These are phyloP conservation scores for Leptogaster cylindrica DNA, from an alignment of 2,888 invertebrate species.

Conservation along the genomic window DNA sequence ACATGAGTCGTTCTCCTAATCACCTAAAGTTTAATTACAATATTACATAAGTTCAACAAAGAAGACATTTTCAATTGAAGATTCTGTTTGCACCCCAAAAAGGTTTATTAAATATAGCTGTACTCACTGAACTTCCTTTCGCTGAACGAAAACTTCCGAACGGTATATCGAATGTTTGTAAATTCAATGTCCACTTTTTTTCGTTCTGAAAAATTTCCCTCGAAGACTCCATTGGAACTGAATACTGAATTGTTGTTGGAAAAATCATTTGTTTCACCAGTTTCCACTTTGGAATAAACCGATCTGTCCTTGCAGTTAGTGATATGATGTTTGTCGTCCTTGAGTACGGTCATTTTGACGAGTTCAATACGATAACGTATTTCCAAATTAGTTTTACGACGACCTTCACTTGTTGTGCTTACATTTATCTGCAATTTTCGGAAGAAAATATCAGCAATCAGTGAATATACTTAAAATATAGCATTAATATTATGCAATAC, in stretches of 20 bases:
- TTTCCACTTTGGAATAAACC: not conserved
- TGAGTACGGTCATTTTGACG: constrained; percentile 11
- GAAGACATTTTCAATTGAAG: not conserved
- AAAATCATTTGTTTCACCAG: not conserved
- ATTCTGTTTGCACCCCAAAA: too few relatives aligned
- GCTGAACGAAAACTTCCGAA: constrained; percentile 66
- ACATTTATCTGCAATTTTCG: too few relatives aligned
- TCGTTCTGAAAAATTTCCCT: constrained; percentile 59
- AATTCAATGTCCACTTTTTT: constrained; percentile 74
- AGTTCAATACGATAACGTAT: too few relatives aligned
- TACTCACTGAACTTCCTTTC: constrained; percentile 69
- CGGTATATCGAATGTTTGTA: constrained; percentile 69
- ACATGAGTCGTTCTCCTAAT: too few relatives aligned
- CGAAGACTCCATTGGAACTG: constrained; percentile 42
- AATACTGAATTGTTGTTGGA: not conserved
- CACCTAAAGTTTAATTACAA: too few relatives aligned
- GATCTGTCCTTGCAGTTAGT: not conserved
- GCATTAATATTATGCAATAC: too few relatives aligned
- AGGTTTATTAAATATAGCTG: not conserved
- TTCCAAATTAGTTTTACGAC: too few relatives aligned
- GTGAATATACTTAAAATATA: too few relatives aligned
- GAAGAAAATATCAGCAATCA: too few relatives aligned
- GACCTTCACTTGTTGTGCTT: too few relatives aligned
- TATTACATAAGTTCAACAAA: too few relatives aligned
- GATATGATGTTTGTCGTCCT: constrained; percentile 10